A percentile compares a stretch with the other conserved stretches of the same genome.
These are phyloP conservation scores for Clanis bilineata DNA, from an alignment of 2,888 invertebrate species.

Conservation along the genomic window DNA sequence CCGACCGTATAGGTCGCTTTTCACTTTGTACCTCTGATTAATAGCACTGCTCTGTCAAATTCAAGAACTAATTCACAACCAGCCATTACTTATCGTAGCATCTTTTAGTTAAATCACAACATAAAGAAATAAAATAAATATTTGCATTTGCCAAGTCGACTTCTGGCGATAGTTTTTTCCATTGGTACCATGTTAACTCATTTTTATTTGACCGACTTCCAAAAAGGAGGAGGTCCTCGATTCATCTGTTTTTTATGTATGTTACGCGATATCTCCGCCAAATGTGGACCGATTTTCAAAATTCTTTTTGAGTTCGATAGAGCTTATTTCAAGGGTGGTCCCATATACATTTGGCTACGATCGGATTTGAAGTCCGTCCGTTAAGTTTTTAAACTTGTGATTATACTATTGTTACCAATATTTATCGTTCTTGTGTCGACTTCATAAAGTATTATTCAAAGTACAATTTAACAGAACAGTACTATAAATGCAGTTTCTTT, in stretches of 20 bases:
- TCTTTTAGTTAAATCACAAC: slow-evolving; percentile 44
- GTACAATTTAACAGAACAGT: slow-evolving; percentile 59
- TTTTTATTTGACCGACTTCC: too few relatives aligned
- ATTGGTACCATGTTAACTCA: too few relatives aligned
- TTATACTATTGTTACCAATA: too few relatives aligned
- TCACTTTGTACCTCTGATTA: slow-evolving; percentile 68
- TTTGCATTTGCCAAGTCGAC: slow-evolving; percentile 16
- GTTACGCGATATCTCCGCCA: too few relatives aligned
- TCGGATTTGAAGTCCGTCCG: too few relatives aligned
- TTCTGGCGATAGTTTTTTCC: slow-evolving; percentile 8
- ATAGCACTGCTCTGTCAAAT: slow-evolving; percentile 64
- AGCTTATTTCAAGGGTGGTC: too few relatives aligned
- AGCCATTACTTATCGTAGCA: slow-evolving; percentile 45
- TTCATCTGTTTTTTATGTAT: too few relatives aligned
- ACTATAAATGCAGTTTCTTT: slow-evolving; percentile 46
- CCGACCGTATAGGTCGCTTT: slow-evolving; percentile 61
- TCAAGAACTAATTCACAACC: slow-evolving; percentile 39
- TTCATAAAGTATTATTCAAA: neutral
- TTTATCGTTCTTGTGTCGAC: neutral
- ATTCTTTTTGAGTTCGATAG: too few relatives aligned
- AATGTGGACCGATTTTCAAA: too few relatives aligned
- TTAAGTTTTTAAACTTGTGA: too few relatives aligned
- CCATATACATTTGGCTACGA: too few relatives aligned
- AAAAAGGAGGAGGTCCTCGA: too few relatives aligned
- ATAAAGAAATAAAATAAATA: slow-evolving; percentile 26